These are phyloP conservation scores for Mylabris sibirica DNA, from an alignment of 2,888 invertebrate genomes.

Conservation along the genomic window DNA sequence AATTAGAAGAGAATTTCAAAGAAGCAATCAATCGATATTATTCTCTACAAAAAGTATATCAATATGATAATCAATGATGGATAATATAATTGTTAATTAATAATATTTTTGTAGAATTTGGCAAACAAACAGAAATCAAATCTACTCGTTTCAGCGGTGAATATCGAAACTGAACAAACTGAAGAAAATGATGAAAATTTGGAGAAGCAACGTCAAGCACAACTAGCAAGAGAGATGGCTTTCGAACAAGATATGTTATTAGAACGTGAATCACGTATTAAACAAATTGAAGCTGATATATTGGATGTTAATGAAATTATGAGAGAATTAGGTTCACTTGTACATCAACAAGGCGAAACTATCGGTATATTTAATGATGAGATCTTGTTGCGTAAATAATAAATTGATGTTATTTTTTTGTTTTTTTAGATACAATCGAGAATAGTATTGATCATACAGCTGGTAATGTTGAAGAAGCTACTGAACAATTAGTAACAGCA, in stretches of 20 bases:
- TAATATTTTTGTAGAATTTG: constrained; percentile 63
- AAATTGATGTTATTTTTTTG: not conserved
- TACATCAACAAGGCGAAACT: constrained; percentile 74
- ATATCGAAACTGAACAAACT: constrained; percentile 52
- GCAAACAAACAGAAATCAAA: constrained; percentile 74
- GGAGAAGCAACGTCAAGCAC: constrained; percentile 59
- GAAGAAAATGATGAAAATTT: constrained; percentile 55
- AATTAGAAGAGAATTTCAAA: constrained; percentile 82
- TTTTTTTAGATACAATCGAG: constrained; percentile 79
- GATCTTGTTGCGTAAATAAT: constrained; percentile 15
- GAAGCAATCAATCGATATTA: constrained; percentile 76
- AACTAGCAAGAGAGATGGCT: constrained; percentile 68
- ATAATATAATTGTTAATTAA: not conserved
- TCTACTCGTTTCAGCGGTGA: constrained; percentile 60
- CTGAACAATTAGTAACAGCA: constrained; percentile 81
- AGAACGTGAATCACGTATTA: constrained; percentile 82
- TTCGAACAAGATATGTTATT: constrained; percentile 82
- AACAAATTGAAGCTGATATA: constrained; percentile 81
- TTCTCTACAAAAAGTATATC: constrained; percentile 76
- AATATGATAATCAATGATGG: not conserved
- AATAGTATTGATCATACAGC: constrained; percentile 79
- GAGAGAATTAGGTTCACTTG: constrained; percentile 75
- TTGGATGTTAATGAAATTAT: constrained; percentile 86
- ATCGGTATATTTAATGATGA: constrained; percentile 66
- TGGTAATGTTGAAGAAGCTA: constrained; percentile 80